phyloP scores from a whole-genome alignment of 2,113 vertebrate species.

The Dolichallabes microphthalmus region DNA sequence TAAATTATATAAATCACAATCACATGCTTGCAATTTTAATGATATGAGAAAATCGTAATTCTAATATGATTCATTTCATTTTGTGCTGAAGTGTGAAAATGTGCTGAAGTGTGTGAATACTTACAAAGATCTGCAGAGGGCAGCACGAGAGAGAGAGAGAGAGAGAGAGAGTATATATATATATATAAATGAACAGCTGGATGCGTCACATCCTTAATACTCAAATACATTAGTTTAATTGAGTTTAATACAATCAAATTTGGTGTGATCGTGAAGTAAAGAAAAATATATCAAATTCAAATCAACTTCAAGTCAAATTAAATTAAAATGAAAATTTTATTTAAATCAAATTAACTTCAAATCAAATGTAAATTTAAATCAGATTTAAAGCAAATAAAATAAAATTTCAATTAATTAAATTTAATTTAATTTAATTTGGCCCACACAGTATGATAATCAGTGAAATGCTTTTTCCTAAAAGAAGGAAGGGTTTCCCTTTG shows the following conservation, averaged over 20 bases:
- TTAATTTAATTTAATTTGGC: too few relatives aligned
- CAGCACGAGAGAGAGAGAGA: slow-evolving; percentile 65
- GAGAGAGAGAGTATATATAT: neutral
- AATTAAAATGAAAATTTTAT: too few relatives aligned
- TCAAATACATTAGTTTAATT: neutral
- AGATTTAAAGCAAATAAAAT: too few relatives aligned
- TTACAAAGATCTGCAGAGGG: slow-evolving; percentile 81
- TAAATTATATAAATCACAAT: neutral
- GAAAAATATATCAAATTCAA: neutral
- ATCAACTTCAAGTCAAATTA: too few relatives aligned
- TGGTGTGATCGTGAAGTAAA: neutral
- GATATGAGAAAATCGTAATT: neutral
- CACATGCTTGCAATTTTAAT: neutral
- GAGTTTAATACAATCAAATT: neutral
- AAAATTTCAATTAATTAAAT: too few relatives aligned
- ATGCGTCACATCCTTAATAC: neutral
- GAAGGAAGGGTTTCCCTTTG: too few relatives aligned
- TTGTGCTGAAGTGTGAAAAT: neutral
- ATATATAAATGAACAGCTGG: neutral
- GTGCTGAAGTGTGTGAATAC: slow-evolving; percentile 53
- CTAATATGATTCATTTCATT: neutral
- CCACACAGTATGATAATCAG: too few relatives aligned
- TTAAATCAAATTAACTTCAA: too few relatives aligned
- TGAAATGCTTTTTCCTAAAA: too few relatives aligned
- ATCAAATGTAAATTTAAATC: too few relatives aligned